Base-by-base conservation (phyloP, 1,140 invertebrate genomes). In the Philaenus spumarius region DNA sequence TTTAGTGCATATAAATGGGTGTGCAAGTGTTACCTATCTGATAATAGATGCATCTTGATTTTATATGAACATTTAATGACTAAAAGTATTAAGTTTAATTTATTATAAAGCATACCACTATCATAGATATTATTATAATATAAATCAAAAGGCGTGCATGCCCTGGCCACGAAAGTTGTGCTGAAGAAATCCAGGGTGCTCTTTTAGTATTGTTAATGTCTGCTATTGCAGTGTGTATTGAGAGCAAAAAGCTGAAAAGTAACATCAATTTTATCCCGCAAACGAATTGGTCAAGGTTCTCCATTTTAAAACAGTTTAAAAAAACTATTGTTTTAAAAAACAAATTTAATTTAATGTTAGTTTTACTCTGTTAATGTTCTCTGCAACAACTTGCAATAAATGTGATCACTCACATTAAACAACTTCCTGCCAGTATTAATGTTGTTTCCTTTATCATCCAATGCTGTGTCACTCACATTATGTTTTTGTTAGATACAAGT, bases 381-480 rank as follows among this genome's bases (percentile, higher is more conserved):
- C n/a, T n/a, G n/a, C n/a, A n/a, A n/a, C n/a, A n/a, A n/a, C n/a
- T n/a, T 53, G 30, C 30, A 53, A 53, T 22, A 22, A 22, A 47
- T 53, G 50, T 53, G 50, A 53, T 53, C 35, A 53, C 30, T 53
- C 50, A 53, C 50, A 53, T 53, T 53, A 53, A 53, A 53, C 35
- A 37, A 53, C 35, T 30, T n/a, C 37, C 50, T 53, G 35, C 50
- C 50, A 37, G 37, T 51, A 53, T 15, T 53, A 37, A 15, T 53
- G 22, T 37, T 39, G 50, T 53, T 39, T 30, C 26, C 26, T 30
- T 30, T 30, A 30, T 30, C 26, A 4, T 30, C 26, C 26, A 30
- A 9, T 30, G 26, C 26, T n/a, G n/a, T n/a, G n/a, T n/a, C n/a
- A n/a, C n/a, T n/a, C n/a, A n/a, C n/a, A n/a, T n/a, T n/a, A n/a